Evolutionary conservation across 2,797 vertebrate genomes (phyloP).

Genomic region (Chelidonichthys spinosus): DNA sequence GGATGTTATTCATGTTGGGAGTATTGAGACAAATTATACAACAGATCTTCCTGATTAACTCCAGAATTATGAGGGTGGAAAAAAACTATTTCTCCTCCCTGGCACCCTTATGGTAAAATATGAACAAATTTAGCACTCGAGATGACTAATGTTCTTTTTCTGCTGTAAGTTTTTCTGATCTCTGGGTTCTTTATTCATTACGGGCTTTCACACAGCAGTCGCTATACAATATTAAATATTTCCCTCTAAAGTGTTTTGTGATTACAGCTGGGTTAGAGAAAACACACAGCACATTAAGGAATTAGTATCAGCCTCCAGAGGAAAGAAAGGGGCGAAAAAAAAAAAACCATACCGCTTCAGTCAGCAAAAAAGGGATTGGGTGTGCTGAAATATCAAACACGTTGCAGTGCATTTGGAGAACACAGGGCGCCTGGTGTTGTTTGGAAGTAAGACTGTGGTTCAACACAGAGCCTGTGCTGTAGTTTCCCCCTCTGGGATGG

Average conservation of each 20-base stretch:
- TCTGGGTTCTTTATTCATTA: slow-evolving; percentile 35
- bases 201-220: slow-evolving; percentile 37
- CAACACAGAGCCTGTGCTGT: slow-evolving; percentile 18
- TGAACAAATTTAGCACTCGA: slow-evolving; percentile 38
- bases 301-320: slow-evolving; percentile 55
- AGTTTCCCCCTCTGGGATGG: slow-evolving; percentile 41
- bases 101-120: slow-evolving; percentile 38
- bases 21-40: slow-evolving; percentile 66
- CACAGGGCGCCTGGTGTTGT: slow-evolving; percentile 35
- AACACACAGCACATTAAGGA: slow-evolving; percentile 64
- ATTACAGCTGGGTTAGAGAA: slow-evolving; percentile 57
- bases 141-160: slow-evolving; percentile 22
- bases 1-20: slow-evolving; percentile 58
- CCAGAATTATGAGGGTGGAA: slow-evolving; percentile 38
- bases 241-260: slow-evolving; percentile 54
- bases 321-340: background rate
- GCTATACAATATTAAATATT: slow-evolving; percentile 34
- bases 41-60: slow-evolving; percentile 66
- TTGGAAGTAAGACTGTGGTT: slow-evolving; percentile 51
- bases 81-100: slow-evolving; percentile 37
- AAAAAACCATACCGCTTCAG: slow-evolving; percentile 48
- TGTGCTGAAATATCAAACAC: slow-evolving; percentile 55
- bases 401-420: slow-evolving; percentile 45
- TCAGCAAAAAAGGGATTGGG: slow-evolving; percentile 66
- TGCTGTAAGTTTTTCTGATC: slow-evolving; percentile 30